Evolutionary conservation across 2,888 invertebrate species (phyloP).

Genomic region (Hipparchia semele): DNA sequence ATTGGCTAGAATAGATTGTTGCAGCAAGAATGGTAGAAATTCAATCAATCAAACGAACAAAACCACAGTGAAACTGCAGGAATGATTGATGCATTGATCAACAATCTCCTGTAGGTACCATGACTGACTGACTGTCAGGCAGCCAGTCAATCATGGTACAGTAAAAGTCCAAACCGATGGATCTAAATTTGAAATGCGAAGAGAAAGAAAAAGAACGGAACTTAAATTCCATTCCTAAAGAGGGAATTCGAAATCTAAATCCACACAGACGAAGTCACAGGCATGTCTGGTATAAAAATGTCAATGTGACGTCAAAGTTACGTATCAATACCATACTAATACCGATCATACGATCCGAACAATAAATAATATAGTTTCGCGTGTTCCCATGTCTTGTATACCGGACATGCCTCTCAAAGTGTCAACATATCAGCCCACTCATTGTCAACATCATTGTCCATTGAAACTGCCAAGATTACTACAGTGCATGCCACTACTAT

Average conservation of each 20-base stretch:
- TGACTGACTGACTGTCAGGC: too few relatives aligned
- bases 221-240: too few relatives aligned
- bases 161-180: too few relatives aligned
- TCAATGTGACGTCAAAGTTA: slow-evolving; percentile 8
- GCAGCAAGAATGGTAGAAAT: too few relatives aligned
- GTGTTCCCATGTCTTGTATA: slow-evolving; percentile 56
- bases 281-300: slow-evolving; percentile 9
- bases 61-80: too few relatives aligned
- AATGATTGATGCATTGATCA: too few relatives aligned
- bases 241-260: not conserved
- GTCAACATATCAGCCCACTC: slow-evolving; percentile 56
- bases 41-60: too few relatives aligned
- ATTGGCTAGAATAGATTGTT: too few relatives aligned
- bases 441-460: slow-evolving; percentile 63
- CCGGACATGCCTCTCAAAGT: slow-evolving; percentile 66
- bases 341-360: slow-evolving; percentile 31
- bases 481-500: slow-evolving; percentile 34
- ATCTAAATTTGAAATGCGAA: too few relatives aligned
- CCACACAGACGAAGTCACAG: not conserved
- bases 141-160: too few relatives aligned
- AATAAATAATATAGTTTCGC: slow-evolving; percentile 60
- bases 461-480: slow-evolving; percentile 61
- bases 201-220: too few relatives aligned
- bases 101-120: too few relatives aligned
- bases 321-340: slow-evolving; percentile 17